phyloP scores from a whole-genome alignment of 2,888 invertebrate genomes.

The Baronia brevicornis region DNA sequence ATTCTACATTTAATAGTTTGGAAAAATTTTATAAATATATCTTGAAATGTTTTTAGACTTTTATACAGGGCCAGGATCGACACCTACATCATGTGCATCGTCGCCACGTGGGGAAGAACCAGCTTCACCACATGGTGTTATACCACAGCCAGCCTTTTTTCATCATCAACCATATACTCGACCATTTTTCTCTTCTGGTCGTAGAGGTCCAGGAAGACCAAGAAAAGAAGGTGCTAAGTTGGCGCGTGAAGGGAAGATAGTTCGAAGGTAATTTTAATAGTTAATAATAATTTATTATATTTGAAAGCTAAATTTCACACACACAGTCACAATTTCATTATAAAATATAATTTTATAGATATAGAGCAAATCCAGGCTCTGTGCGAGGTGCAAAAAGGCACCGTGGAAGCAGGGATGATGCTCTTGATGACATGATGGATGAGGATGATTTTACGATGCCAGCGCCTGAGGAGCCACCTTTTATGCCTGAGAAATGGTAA shows the following conservation, averaged over 20 bases:
- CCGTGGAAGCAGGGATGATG: constrained; percentile 65
- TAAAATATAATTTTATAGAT: constrained; percentile 29
- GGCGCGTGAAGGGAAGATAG: constrained; percentile 67
- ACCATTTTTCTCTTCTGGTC: constrained; percentile 71
- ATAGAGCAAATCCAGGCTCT: constrained; percentile 59
- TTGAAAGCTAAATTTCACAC: no score
- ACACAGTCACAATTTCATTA: background rate
- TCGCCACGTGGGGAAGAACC: constrained; percentile 78
- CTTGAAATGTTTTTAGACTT: constrained; percentile 41
- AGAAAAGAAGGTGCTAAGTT: constrained; percentile 81
- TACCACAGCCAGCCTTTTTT: constrained; percentile 57
- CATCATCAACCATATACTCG: constrained; percentile 62
- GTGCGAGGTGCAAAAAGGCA: constrained; percentile 71
- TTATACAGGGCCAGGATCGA: constrained; percentile 79
- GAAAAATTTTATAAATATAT: no score
- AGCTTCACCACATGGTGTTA: constrained; percentile 73
- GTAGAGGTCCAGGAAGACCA: constrained; percentile 86
- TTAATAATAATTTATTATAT: constrained; percentile 1
- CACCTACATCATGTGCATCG: constrained; percentile 78
- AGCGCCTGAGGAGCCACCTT: constrained; percentile 85
- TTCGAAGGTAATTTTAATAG: constrained; percentile 60
- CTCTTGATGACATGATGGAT: constrained; percentile 64
- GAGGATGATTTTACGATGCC: constrained; percentile 77
- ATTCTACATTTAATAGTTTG: background rate
- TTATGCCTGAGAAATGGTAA: constrained; percentile 87